Evolutionary conservation across 1,140 invertebrate species (phyloP).

Genomic region (Brachionus rotundiformis): DNA sequence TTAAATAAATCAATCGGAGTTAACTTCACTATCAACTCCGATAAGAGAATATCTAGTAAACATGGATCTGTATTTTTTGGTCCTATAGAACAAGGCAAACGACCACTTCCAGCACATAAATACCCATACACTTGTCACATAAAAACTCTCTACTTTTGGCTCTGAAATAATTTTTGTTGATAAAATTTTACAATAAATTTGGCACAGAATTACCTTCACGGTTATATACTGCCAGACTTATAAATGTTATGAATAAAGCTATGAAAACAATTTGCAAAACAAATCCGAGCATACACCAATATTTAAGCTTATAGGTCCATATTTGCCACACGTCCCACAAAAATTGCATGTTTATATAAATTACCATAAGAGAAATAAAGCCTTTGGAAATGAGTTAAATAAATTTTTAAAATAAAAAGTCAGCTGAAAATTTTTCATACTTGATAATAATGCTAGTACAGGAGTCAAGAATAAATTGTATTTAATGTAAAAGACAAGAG

Average conservation of each 20-base stretch:
- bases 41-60: slow-evolving; percentile 47
- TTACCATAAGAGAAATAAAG: not conserved
- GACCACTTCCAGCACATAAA: slow-evolving; percentile 52
- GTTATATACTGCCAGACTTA: slow-evolving; percentile 24
- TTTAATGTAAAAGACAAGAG: slow-evolving; percentile 29
- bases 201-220: not conserved
- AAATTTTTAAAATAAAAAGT: not conserved
- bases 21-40: slow-evolving; percentile 42
- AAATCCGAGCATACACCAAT: slow-evolving; percentile 28
- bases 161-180: not conserved
- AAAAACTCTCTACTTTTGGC: not conserved
- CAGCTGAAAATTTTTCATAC: not conserved
- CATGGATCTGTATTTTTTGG: slow-evolving; percentile 45
- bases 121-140: slow-evolving; percentile 33
- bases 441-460: not conserved
- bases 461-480: slow-evolving; percentile 30
- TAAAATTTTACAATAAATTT: not conserved
- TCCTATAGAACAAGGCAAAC: slow-evolving; percentile 37
- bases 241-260: not conserved
- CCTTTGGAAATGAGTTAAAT: not conserved
- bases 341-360: slow-evolving; percentile 49
- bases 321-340: slow-evolving; percentile 49
- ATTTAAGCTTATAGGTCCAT: slow-evolving; percentile 50
- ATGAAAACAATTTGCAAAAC: not conserved
- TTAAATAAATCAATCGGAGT: slow-evolving; percentile 25